Conservation (phyloP, 2,797 vertebrate species). For the Periparus ater region DNA sequence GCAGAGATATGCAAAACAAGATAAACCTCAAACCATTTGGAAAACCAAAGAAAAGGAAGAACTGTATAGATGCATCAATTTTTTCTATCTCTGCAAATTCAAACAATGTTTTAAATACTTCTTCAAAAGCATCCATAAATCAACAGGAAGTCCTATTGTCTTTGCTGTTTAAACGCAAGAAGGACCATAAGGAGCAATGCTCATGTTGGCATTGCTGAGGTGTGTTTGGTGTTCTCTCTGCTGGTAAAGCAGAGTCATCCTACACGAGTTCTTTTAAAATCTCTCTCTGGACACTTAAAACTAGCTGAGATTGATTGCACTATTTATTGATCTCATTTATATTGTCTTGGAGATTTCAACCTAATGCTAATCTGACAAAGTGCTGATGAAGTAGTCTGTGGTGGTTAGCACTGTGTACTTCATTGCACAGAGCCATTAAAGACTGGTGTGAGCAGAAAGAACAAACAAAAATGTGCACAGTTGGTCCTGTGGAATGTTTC, state of each 20-base stretch:
- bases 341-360: conserved; percentile 17
- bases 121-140: neutral
- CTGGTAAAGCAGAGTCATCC: neutral
- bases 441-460: neutral
- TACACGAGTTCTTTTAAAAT: neutral
- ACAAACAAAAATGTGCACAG: neutral
- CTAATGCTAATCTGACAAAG: conserved; percentile 55
- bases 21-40: neutral
- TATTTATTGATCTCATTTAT: conserved; percentile 43
- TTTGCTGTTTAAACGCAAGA: neutral
- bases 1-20: neutral
- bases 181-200: neutral
- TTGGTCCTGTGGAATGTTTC: neutral
- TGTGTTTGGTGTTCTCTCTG: neutral
- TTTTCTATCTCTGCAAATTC: neutral
- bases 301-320: neutral
- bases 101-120: neutral
- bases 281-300: conserved; percentile 17
- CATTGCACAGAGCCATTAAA: neutral
- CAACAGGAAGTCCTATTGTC: neutral
- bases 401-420: neutral
- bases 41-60: neutral
- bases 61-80: neutral
- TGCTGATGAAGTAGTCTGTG: conserved; percentile 19
- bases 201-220: neutral